A percentile compares a stretch with the other conserved stretches of the same genome.
These are phyloP conservation scores for Megalurothrips usitatus DNA, from an alignment of 2,888 invertebrate genomes.

Conservation along the genomic window DNA sequence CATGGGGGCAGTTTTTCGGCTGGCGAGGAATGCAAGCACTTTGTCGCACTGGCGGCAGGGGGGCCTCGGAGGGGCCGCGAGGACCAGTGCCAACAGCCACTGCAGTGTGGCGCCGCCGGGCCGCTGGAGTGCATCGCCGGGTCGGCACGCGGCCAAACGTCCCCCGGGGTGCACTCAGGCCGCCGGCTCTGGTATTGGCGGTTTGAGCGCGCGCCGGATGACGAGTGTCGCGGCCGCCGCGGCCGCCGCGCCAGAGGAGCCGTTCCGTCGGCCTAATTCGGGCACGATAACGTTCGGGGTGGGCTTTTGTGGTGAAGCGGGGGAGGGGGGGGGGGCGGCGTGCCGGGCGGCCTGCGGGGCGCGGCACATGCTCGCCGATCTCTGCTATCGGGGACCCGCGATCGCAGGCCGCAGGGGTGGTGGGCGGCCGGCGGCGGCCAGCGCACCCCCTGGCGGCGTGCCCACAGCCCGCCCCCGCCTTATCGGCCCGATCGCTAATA, in stretches of 20 bases:
- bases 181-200: neutral
- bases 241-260: neutral
- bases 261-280: neutral
- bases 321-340: too few relatives aligned
- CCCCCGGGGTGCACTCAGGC: neutral
- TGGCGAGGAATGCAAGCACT: too few relatives aligned
- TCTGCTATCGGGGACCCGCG: neutral
- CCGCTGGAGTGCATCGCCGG: neutral
- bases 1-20: too few relatives aligned
- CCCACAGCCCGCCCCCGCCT: neutral
- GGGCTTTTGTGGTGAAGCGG: neutral
- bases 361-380: neutral
- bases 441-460: neutral
- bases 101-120: too few relatives aligned
- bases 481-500: too few relatives aligned
- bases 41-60: too few relatives aligned
- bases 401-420: neutral
- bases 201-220: neutral
- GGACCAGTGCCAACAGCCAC: too few relatives aligned
- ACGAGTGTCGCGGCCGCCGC: too few relatives aligned
- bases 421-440: neutral
- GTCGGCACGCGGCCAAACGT: neutral
- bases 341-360: too few relatives aligned
- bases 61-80: too few relatives aligned
- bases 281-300: neutral